Evolutionary conservation across 2,797 vertebrate species (phyloP), one percentile per base, ranked within the genome.

Genomic region (Lepus townsendii): DNA sequence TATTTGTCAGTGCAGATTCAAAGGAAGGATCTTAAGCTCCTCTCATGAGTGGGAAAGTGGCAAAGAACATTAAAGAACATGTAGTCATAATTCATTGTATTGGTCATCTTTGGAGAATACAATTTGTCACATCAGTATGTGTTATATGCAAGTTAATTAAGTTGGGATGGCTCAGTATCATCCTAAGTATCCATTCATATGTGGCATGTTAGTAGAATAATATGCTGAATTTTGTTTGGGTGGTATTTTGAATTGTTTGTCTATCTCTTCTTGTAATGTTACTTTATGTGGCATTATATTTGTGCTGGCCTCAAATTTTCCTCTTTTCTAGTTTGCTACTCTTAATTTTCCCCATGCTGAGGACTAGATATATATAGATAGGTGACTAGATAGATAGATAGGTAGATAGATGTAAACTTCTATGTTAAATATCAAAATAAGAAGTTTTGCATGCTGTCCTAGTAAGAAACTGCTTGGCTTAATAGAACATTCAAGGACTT

Each of bases 361-460:
- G 19, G 27, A 88, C 35, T 63, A 83, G 20, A 69, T 84, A 22
- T 16, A 42, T 22, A 79, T 57, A 69, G 75, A 32, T 68, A 14
- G 27, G 24, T 62, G 62, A 22, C 17, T 52, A 47, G 9, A 47
- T 47, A 47, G 9, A 47, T 47, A 42, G 42, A 42, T 42, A 54
- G 26, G 62, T 0, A 62, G 2, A 50, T n/a, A 38, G 75, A 38
- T 68, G 22, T 8, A 83, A 79, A 93, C n/a, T 30, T 69, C 50
- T 72, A 0, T 38, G 78, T 65, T 88, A 93, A 84, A 42, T 88
- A 71, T 82, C 47, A 87, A 79, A 88, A 62, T 60, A 62, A 4
- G 89, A 60, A 75, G 16, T 82, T 95, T 71, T 78, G 20, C 63
- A 27, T 95, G 10, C 38, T 77, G 24, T 76, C 82, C 42, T 96